A percentile compares a stretch with the other conserved stretches of the same genome.
Conservation (phyloP, 2,888 invertebrate species). For the Gastrophysa polygoni region DNA sequence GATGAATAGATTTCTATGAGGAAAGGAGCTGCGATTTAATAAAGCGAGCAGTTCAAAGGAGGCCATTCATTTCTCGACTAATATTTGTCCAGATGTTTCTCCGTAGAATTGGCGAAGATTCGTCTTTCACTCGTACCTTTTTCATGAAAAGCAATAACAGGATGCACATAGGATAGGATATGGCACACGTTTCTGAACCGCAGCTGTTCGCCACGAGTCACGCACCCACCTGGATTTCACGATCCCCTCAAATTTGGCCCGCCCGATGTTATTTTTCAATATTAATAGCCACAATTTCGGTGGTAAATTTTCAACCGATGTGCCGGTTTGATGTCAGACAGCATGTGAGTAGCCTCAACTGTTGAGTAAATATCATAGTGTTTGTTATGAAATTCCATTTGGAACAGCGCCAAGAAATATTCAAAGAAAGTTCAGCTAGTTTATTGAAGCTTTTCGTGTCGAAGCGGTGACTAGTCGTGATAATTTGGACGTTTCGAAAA, state of each 20-base stretch:
- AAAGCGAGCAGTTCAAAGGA: background rate
- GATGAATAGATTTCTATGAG: no score
- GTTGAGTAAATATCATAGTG: no score
- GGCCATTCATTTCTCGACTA: background rate
- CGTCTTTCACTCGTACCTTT: background rate
- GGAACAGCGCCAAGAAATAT: background rate
- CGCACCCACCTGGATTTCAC: constrained; percentile 9
- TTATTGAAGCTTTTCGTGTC: no score
- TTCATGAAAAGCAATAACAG: constrained; percentile 12
- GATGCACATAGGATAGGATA: background rate
- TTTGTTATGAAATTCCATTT: no score
- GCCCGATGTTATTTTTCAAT: background rate
- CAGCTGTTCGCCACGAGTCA: constrained; percentile 9
- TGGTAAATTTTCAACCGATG: background rate
- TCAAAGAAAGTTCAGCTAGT: no score
- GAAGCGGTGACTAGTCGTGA: no score
- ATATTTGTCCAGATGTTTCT: constrained; percentile 4
- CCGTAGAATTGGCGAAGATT: background rate
- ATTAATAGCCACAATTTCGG: background rate
- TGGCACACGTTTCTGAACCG: constrained; percentile 4
- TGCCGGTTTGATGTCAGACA: background rate
- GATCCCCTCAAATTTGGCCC: background rate
- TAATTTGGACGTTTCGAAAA: no score
- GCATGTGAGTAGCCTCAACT: background rate
- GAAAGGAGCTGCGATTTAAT: no score